Base-by-base conservation (phyloP, 2,888 invertebrate genomes). In the Apoderus coryli region DNA sequence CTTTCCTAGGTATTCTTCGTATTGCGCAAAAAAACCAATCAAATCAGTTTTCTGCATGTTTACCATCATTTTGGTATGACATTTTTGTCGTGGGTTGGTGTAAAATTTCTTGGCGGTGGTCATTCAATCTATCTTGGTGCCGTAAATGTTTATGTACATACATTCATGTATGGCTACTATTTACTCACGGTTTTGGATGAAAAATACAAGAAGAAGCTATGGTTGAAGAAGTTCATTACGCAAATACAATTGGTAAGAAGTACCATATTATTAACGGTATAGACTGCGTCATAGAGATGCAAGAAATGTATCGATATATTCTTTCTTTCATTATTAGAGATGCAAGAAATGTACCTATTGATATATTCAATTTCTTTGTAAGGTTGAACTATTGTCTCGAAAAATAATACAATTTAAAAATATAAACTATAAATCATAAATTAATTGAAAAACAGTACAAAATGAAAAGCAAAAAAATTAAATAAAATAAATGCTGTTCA, bases 41-140 rank as follows among this genome's bases (percentile, higher is more conserved):
- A 89, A 60, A 66, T 86, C 10, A 69, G 80, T 2, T 85, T 86
- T 48, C 65, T 89, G 14, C 88, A 89, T 49, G 72, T 86, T 4
- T 86, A 86, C 49, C 88, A 89, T 54, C 88, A 89, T 51, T 65
- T 72, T 0, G 79, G 80, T 1, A 86, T 89, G 84, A 69, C 77
- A 0, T 19, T 72, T 4, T 64, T 72, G 1, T 59, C 64, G 33
- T 85, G 79, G 74, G 51, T 57, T 10, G 68, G 61, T 2, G 49
- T 57, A 2, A 77, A 72, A 57, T 76, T 67, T 44, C 44, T 67
- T 1, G 61, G 69, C 54, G 80, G 80, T 48, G 80, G 80, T 1
- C 76, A 77, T 45, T 68, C 66, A 1, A 60, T 69, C 4, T 43
- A 35, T 34, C 57, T 79, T 13, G 77, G 77, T 1, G 49, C 72